Evolutionary conservation across 1,140 invertebrate species (phyloP), one percentile per base, ranked within the genome.

Genomic region (Berghia stephanieae): DNA sequence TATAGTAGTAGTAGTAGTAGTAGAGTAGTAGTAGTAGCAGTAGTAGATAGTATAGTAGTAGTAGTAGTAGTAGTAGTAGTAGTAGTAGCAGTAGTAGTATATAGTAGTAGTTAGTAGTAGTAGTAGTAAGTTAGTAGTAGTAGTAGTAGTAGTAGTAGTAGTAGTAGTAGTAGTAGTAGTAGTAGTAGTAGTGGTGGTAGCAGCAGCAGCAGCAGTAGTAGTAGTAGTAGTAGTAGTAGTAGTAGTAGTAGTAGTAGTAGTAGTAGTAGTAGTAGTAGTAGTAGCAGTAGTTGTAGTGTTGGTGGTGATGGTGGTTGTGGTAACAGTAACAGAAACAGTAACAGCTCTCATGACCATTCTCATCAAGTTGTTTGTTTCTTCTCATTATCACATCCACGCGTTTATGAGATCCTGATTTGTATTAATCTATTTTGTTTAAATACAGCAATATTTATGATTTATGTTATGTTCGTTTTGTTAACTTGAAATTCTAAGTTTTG

Each of bases 231-330:
- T 63, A 31, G 60, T 63, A 31, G 13, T 31, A 63, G 27, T 34
- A 38, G 63, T 77, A 77, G 42, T 70, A 69, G 66, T 72, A 77
- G 75, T 13, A 69, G 63, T 71, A 77, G 75, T 77, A 77, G 75
- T 38, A 72, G 63, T 57, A 77, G 60, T 72, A 77, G 75, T 77
- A 72, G 63, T 77, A 71, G 75, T 42, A 77, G 75, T 43, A 73
- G 75, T 77, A 71, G 63, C 40, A 77, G 75, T 77, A 77, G 75
- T 77, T 74, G 75, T 69, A 77, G 75, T 57, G 73, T 67, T 77
- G 73, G 75, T 77, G 73, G 75, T 77, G 73, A 66, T 72, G 73
- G 75, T 77, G 73, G 75, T 77, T 74, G 75, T 77, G 73, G 63
- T 77, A 77, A 66, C 42, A 69, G 75, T 73, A 77, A 66, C 42